A percentile compares a stretch with the other conserved stretches of the same genome.
Conservation (phyloP, 2,797 vertebrate genomes). For the Xyrichtys novacula region DNA sequence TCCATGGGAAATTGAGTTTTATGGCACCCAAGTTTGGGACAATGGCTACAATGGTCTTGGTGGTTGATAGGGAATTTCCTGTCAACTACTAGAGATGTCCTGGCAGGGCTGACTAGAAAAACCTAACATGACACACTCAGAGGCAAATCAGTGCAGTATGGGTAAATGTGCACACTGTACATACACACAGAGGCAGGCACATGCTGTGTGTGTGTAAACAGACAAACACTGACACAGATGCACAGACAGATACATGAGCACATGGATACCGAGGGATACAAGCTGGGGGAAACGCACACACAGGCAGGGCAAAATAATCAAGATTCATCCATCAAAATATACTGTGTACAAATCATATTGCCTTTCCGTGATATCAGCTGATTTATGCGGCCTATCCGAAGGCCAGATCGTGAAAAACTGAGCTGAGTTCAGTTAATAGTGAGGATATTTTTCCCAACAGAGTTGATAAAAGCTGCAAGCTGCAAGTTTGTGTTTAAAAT, state of each 20-base stretch:
- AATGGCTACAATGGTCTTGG: slow-evolving; percentile 59
- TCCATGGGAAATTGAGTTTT: slow-evolving; percentile 82
- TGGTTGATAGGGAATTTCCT: slow-evolving; percentile 49
- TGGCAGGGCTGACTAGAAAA: slow-evolving; percentile 31
- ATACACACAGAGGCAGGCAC: background rate
- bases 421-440: background rate
- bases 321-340: slow-evolving; percentile 1
- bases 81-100: slow-evolving; percentile 41
- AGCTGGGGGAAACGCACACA: slow-evolving; percentile 22
- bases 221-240: slow-evolving; percentile 50
- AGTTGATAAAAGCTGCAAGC: slow-evolving; percentile 17
- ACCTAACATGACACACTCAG: slow-evolving; percentile 18
- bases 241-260: slow-evolving; percentile 33
- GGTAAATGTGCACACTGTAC: background rate
- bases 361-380: slow-evolving; percentile 6
- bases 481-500: slow-evolving; percentile 13
- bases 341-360: slow-evolving; percentile 20
- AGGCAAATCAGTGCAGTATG: slow-evolving; percentile 3
- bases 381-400: background rate
- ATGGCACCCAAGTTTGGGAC: slow-evolving; percentile 65
- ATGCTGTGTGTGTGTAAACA: slow-evolving; percentile 28
- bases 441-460: background rate
- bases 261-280: slow-evolving; percentile 32
- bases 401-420: background rate
- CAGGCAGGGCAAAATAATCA: slow-evolving; percentile 15